Evolutionary conservation across 2,888 invertebrate genomes (phyloP), one percentile per base, ranked within the genome.

Genomic region (Apodemia hepburni): DNA sequence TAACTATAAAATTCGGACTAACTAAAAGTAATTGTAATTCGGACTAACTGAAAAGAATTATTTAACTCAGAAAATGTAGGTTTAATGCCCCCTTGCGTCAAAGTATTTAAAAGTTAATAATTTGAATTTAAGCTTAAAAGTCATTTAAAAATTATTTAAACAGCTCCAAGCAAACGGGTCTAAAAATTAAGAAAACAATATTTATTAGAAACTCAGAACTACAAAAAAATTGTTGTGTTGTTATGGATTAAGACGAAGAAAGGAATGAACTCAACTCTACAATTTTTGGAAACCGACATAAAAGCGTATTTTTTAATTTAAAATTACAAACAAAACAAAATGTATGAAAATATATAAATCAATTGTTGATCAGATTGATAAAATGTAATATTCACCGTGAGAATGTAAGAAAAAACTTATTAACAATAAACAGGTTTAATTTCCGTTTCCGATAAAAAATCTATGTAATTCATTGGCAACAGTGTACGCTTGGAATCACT

Each of bases 401-500:
- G 45, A 45, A 45, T 45, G 42, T 42, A 15, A 45, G 15, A 45
- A n/a, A n/a, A n/a, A n/a, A 5, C 15, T 42, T 45, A 45, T 45
- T 45, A 45, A 45, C 15, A 42, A 42, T 42, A 45, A 17, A n/a
- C 45, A 45, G n/a, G n/a, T 45, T 45, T 45, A n/a, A 47, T 47
- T 47, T 47, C 47, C 17, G 45, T 45, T 45, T 45, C 45, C 45
- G 45, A 45, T 45, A 45, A 45, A 45, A 45, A 45, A 45, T 6
- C 42, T 42, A 42, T 42, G 54, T 27, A 22, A 27, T 27, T 17
- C 49, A 54, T 22, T 54, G 54, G 27, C 54, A 54, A 54, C 49
- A 49, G 18, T 49, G 17, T 15, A 80, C 82, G 82, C 78, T 74
- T 72, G 65, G 73, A 80, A 79, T 78, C 70, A 79, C 77, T 79